Conservation (phyloP, 2,797 vertebrate genomes). For the Echiichthys vipera region DNA sequence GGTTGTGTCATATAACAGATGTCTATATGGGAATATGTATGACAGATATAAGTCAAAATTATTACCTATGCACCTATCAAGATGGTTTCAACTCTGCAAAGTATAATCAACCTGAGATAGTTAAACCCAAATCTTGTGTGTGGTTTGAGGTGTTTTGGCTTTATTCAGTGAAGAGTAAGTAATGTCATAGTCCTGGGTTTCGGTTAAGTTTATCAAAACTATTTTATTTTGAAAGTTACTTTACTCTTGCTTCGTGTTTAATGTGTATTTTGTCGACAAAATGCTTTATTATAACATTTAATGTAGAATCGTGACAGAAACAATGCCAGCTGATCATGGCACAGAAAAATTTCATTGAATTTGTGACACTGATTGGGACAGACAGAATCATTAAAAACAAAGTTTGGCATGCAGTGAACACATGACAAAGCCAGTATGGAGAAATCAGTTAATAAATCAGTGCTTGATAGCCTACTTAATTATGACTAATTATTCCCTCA, state of each 20-base stretch:
- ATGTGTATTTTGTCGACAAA: too few relatives aligned
- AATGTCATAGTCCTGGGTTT: too few relatives aligned
- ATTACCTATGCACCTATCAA: neutral
- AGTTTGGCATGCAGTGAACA: constrained; percentile 72
- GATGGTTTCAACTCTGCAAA: neutral
- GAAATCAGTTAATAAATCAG: constrained; percentile 78
- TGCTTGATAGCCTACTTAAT: constrained; percentile 78
- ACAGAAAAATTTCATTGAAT: constrained; percentile 72
- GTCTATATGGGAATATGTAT: neutral
- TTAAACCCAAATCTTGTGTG: neutral
- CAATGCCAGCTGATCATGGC: constrained; percentile 49
- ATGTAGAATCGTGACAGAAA: constrained; percentile 41
- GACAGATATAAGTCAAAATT: neutral
- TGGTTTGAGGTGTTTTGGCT: neutral
- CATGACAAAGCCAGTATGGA: constrained; percentile 72
- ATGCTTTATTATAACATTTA: constrained; percentile 50
- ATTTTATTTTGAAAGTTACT: too few relatives aligned
- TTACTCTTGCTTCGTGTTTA: too few relatives aligned
- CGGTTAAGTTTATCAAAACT: too few relatives aligned
- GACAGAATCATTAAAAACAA: constrained; percentile 81
- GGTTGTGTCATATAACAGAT: neutral
- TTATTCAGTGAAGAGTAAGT: too few relatives aligned
- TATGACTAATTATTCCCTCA: constrained; percentile 77
- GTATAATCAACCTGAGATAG: neutral
- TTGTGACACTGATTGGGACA: constrained; percentile 79